Conservation (phyloP, 2,797 vertebrate species). For the Sardinella longiceps region DNA sequence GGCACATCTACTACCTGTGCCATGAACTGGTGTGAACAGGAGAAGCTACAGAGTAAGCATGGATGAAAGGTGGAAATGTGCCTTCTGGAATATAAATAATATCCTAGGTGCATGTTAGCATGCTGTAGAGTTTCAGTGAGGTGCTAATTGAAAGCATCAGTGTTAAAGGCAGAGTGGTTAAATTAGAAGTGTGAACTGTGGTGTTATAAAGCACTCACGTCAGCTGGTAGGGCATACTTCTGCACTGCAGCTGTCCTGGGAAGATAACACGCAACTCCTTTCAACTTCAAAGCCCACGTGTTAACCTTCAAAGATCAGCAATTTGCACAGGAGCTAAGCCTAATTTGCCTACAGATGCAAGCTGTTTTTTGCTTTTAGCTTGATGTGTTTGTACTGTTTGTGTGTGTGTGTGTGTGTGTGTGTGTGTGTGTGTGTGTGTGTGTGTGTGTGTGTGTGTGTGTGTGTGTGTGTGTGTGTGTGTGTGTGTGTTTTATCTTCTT, state of each 20-base stretch:
- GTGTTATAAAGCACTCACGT: background rate
- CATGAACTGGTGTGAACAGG: background rate
- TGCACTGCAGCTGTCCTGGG: conserved; percentile 64
- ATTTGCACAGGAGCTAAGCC: conserved; percentile 58
- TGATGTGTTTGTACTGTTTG: conserved; percentile 41
- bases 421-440: background rate
- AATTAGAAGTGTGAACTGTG: background rate
- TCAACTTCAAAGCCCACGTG: conserved; percentile 67
- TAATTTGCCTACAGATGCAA: conserved; percentile 60
- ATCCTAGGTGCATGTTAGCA: background rate
- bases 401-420: conserved; percentile 31
- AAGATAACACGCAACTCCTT: conserved; percentile 72
- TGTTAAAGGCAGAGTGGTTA: background rate
- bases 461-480: background rate
- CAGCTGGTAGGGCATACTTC: background rate
- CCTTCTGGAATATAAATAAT: no score
- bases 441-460: no score
- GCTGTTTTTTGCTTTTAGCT: conserved; percentile 38
- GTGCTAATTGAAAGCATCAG: background rate
- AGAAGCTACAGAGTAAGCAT: background rate
- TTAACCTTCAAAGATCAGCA: conserved; percentile 63
- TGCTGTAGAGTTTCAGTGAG: background rate
- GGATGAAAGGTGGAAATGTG: background rate
- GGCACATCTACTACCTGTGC: no score
- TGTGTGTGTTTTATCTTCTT: background rate